A percentile compares a stretch with the other conserved stretches of the same genome.
These are phyloP conservation scores for Tamandua tetradactyla DNA, from an alignment of 2,797 vertebrate species.

Conservation along the genomic window DNA sequence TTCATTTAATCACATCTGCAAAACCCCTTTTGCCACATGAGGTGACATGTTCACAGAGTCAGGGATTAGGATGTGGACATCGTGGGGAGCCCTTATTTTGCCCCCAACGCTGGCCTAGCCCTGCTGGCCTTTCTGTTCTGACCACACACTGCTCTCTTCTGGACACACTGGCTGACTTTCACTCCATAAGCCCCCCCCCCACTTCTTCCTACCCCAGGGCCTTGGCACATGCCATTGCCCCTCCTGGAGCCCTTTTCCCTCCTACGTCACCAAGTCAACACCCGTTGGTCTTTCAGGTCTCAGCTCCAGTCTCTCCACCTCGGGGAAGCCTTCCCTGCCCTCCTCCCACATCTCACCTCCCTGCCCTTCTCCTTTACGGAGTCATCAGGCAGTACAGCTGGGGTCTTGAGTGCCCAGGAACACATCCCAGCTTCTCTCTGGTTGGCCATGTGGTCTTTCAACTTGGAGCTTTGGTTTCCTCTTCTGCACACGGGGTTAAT, in stretches of 20 bases:
- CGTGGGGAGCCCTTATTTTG: not conserved
- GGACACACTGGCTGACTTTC: too few relatives aligned
- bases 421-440: not conserved
- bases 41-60: not conserved
- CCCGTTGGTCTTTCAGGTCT: not conserved
- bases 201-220: not conserved
- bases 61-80: not conserved
- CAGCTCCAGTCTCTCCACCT: not conserved
- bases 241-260: not conserved
- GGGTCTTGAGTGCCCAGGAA: not conserved
- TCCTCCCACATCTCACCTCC: not conserved
- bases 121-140: too few relatives aligned
- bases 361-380: not conserved
- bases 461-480: not conserved
- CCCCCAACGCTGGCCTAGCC: fast-evolving
- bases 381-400: not conserved
- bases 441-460: not conserved
- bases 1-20: not conserved
- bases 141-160: not conserved
- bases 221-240: not conserved
- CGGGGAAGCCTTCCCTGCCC: not conserved
- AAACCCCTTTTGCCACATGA: not conserved
- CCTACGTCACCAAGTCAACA: not conserved
- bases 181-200: not conserved
- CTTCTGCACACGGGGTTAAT: fast-evolving